Evolutionary conservation across 2,797 vertebrate genomes (phyloP).

Genomic region (Acanthurus lineatus): DNA sequence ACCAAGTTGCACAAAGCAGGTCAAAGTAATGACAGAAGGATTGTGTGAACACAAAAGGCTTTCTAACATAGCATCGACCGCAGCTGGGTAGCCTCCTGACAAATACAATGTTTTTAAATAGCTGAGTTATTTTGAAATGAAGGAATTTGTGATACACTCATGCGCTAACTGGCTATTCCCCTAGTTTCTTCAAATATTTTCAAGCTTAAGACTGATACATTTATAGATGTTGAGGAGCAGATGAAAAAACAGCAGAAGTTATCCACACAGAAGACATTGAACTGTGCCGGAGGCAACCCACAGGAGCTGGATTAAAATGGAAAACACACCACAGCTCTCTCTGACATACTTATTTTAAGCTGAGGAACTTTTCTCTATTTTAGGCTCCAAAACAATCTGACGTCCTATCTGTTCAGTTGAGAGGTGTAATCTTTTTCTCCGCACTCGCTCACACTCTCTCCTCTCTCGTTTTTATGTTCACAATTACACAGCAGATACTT

Average conservation of each 20-base stretch:
- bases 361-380: background rate
- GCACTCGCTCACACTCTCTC: background rate
- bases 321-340: background rate
- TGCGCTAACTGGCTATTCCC: background rate
- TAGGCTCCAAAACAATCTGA: constrained; percentile 7
- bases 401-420: background rate
- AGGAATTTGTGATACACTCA: background rate
- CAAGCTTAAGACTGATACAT: background rate
- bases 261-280: background rate
- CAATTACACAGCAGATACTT: background rate
- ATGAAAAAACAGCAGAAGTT: background rate
- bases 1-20: background rate
- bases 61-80: background rate
- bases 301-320: background rate
- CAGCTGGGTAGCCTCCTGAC: background rate
- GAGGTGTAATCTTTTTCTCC: background rate
- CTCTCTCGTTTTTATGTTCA: background rate
- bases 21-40: background rate
- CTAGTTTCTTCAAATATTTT: background rate
- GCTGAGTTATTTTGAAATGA: background rate
- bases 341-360: constrained; percentile 3
- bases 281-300: background rate
- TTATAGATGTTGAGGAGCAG: background rate
- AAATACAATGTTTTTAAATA: background rate
- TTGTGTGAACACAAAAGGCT: too few relatives aligned